Evolutionary conservation across 1,140 invertebrate species (phyloP), one percentile per base, ranked within the genome.

Genomic region (Goniozus legneri): DNA sequence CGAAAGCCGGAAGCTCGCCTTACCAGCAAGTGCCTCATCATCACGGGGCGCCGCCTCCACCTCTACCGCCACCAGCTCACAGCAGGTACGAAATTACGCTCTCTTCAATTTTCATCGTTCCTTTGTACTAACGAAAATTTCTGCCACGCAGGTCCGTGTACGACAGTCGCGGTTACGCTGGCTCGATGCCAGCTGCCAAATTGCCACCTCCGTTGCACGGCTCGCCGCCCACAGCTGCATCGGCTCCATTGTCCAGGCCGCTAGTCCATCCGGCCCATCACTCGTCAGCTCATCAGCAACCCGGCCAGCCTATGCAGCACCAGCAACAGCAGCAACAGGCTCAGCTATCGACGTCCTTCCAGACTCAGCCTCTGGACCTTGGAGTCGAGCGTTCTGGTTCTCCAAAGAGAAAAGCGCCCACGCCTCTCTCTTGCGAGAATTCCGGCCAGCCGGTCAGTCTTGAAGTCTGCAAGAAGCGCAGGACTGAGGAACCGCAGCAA

Each of bases 291-390:
- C 30, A 62, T 47, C 54, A 67, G 13, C 50, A 57, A 21, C 64
- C 76, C 3, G 60, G 56, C 1, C 64, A 69, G 32, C 54, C 61
- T 27, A 41, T 61, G 15, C 66, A 65, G 21, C 65, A 40, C 33
- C 32, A 35, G 30, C 52, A 44, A 18, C 47, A 2, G 18, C 46
- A 32, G 24, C 54, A 31, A 50, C 38, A 47, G 47, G 47, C 58
- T 0, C 53, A 53, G 8, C 44, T 60, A 15, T 64, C 60, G 15
- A 60, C 62, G 19, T 63, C 69, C 35, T 74, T 81, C 42, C 83
- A 85, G 60, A 86, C 84, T 16, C 86, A 88, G 62, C 87, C 87
- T 2, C 72, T 89, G 8, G 86, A 89, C 66, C 78, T 89, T 10
- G 85, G 86, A 12, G 79, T 87, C 0, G 77, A 81, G 32, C 65